phyloP scores from a whole-genome alignment of 1,140 invertebrate genomes.

The Lepeophtheirus salmonis region DNA sequence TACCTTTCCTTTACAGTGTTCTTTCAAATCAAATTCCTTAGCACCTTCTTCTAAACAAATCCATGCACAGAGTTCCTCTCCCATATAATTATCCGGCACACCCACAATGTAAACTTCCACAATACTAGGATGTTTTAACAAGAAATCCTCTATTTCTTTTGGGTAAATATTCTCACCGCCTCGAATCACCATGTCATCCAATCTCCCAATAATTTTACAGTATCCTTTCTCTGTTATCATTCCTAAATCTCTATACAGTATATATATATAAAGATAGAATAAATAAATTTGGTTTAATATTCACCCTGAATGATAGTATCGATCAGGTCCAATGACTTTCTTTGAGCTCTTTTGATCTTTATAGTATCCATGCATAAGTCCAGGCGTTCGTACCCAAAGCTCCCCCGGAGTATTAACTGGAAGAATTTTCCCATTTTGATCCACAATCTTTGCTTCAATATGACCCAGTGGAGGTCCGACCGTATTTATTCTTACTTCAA shows the following conservation, averaged over 20 bases:
- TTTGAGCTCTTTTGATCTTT: conserved; percentile 55
- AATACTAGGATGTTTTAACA: conserved; percentile 52
- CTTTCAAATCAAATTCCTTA: conserved; percentile 37
- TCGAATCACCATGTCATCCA: conserved; percentile 72
- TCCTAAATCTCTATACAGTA: conserved; percentile 42
- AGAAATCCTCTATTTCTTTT: conserved; percentile 61
- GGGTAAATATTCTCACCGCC: conserved; percentile 84
- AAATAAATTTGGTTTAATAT: conserved; percentile 19
- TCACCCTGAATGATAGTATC: conserved; percentile 77
- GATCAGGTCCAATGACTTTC: conserved; percentile 42
- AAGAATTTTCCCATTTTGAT: too few relatives aligned
- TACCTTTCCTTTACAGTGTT: conserved; percentile 49
- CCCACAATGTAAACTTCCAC: conserved; percentile 53
- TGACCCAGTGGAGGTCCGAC: too few relatives aligned
- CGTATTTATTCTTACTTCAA: too few relatives aligned
- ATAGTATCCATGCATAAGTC: conserved; percentile 67
- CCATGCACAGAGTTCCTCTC: conserved; percentile 67
- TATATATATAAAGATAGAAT: not conserved
- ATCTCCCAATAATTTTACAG: conserved; percentile 46
- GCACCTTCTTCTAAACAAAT: conserved; percentile 35
- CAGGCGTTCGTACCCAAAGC: conserved; percentile 56
- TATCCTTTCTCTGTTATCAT: conserved; percentile 53
- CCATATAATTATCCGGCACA: conserved; percentile 51
- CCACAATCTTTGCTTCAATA: too few relatives aligned
- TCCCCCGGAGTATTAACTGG: conserved; percentile 58